Base-by-base conservation (phyloP, 2,113 vertebrate species). In the Aegypius monachus region DNA sequence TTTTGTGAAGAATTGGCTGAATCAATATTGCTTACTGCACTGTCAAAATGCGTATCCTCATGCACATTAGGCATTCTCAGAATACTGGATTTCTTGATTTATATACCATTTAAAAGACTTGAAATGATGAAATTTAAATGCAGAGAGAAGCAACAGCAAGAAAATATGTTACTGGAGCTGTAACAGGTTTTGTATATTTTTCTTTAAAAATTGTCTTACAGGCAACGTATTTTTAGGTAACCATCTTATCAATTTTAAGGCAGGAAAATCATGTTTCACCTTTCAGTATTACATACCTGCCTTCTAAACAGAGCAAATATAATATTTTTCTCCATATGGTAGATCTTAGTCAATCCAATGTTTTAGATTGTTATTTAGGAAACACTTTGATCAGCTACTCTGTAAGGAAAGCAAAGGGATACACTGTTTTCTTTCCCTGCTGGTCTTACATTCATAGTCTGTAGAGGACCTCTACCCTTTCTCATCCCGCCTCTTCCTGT, bases 101-200 rank as follows among this genome's bases (percentile, higher is more conserved):
- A 91, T 71, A 40, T 36, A 43, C 53, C 15, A 87, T 91, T 94
- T 94, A 31, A 79, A 67, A 86, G 79, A 52, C 70, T 52, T 78
- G 43, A 77, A 96, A 86, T 62, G 26, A 79, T 68, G 47, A 23
- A 61, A 91, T 94, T 89, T 73, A 91, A 95, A 94, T 75, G 56
- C 22, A 61, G 48, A 89, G 36, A 75, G 72, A 89, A 16, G 36
- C 23, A 92, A 58, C 32, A 66, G 59, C 4, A 95, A 82, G 56
- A 78, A 88, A 85, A 79, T 53, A 52, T 3, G 9, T 63, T 88
- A 67, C 72, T 83, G 42, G 32, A 80, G 56, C 31, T 81, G 20
- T 68, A 70, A 73, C 13, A 83, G 22, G 7, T 47, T 86, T 72
- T 66, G 38, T 68, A 20, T 70, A 38, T 63, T 89, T 92, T 91